These are phyloP conservation scores for Patiria pectinifera DNA, from an alignment of 53 echinoderm and acorn worm species.

Conservation along the genomic window DNA sequence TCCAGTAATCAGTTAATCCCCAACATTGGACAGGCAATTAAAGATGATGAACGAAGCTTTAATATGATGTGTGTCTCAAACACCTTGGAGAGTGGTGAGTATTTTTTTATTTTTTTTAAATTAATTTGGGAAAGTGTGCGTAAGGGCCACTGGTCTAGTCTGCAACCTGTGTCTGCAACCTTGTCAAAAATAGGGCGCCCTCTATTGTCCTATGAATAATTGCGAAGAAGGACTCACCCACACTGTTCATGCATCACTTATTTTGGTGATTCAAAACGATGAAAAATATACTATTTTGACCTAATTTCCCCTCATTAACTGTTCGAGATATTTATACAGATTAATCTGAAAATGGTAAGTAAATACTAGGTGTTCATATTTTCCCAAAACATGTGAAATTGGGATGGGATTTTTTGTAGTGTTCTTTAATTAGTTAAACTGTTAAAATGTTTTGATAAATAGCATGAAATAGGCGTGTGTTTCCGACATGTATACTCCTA, in stretches of 20 bases:
- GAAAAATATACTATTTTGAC: background rate
- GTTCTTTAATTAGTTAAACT: background rate
- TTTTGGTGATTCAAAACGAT: background rate
- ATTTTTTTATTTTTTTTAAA: too few species aligned
- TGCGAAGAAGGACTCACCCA: background rate
- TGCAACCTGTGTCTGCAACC: background rate
- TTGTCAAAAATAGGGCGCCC: background rate
- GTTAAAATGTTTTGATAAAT: too few species aligned
- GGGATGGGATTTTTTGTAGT: background rate
- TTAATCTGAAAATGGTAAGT: background rate
- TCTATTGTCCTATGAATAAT: background rate
- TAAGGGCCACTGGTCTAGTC: too few species aligned
- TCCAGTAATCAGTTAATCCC: too few species aligned
- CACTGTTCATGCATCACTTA: background rate
- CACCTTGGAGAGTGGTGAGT: too few species aligned
- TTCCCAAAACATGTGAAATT: background rate
- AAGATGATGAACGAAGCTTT: too few species aligned
- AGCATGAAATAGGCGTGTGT: background rate
- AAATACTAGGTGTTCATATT: background rate
- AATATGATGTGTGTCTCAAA: too few species aligned
- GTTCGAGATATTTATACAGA: background rate
- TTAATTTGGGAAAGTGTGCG: too few species aligned
- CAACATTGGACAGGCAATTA: too few species aligned
- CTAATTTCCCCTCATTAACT: background rate
- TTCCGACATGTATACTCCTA: conserved; percentile 29